Evolutionary conservation across 2,113 vertebrate species (phyloP).

Genomic region (Alouatta palliata): DNA sequence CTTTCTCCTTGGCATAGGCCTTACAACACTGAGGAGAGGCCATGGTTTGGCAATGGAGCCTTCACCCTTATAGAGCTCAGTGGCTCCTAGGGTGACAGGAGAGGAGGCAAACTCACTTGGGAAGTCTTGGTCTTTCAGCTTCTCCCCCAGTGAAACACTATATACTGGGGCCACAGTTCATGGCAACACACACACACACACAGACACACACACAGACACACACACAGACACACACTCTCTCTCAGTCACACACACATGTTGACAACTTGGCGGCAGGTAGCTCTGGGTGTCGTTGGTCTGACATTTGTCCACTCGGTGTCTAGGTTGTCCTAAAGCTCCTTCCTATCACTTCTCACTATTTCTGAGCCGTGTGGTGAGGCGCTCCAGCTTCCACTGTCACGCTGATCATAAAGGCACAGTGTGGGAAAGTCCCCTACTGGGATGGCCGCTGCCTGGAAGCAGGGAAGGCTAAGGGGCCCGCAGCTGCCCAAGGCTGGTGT

Average conservation of each 20-base stretch:
- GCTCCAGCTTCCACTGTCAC: conserved; percentile 59
- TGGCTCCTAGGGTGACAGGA: conserved; percentile 17
- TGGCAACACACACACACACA: neutral
- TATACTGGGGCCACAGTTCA: neutral
- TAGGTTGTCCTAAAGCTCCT: conserved; percentile 50
- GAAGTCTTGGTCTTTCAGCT: conserved; percentile 13
- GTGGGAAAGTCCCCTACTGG: conserved; percentile 76
- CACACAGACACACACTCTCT: neutral
- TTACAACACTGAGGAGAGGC: conserved; percentile 38
- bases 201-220: too few species aligned
- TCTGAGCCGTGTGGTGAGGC: conserved; percentile 40
- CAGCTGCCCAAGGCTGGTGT: conserved; percentile 89
- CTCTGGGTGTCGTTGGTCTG: conserved; percentile 8
- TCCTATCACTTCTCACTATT: neutral
- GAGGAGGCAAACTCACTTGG: neutral
- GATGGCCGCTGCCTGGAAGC: conserved; percentile 31
- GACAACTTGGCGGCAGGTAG: neutral
- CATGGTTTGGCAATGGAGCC: conserved; percentile 60
- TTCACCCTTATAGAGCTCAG: neutral
- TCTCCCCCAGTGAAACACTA: neutral
- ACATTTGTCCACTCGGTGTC: neutral
- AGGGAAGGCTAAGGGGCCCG: conserved; percentile 83
- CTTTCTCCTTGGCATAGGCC: conserved; percentile 56
- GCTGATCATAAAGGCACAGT: conserved; percentile 82
- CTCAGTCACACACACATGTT: neutral